Evolutionary conservation across 2,888 invertebrate genomes (phyloP), one percentile per base, ranked within the genome.

Genomic region (Dorcus parallelipipedus): DNA sequence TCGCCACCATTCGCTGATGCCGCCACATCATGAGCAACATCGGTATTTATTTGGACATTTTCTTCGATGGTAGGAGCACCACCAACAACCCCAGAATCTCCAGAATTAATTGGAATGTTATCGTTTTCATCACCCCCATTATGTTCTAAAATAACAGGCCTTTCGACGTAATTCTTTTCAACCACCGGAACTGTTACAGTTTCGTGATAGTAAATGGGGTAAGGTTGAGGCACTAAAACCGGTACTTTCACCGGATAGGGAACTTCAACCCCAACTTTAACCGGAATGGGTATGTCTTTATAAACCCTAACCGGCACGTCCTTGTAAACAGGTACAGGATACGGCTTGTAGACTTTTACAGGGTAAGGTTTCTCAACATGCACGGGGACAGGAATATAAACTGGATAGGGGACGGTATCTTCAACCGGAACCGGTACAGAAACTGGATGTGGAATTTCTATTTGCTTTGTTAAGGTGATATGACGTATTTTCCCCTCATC

Each of bases 271-370:
- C 80, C 79, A 50, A 81, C 79, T 76, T 75, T 70, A 38, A 75
- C 76, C 63, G 71, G 77, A 9, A 65, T 64, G 26, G 72, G 71
- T 8, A 71, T 38, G 1, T 43, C 39, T 33, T 47, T 45, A n/a
- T 61, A 58, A 26, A 61, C 68, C 67, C 52, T 73, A 54, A 70
- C 69, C 38, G 76, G 83, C 1, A 84, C 82, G 0, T 81, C 82
- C 61, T 82, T 83, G 2, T 83, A 79, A 2, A 84, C 83, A 2
- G 80, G 82, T 40, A 80, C 79, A 3, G 83, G 80, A 45, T 83
- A 80, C 2, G 81, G 82, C 54, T 81, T 78, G 57, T 82, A 82
- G 0, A 84, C 81, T 1, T 80, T 74, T 0, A 84, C 81, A 60
- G 76, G 75, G 59, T 75, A 73, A 1, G 84, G 83, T 26, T 80